Base-by-base conservation (phyloP, 2,797 vertebrate species). In the Pangasius mekongensis region DNA sequence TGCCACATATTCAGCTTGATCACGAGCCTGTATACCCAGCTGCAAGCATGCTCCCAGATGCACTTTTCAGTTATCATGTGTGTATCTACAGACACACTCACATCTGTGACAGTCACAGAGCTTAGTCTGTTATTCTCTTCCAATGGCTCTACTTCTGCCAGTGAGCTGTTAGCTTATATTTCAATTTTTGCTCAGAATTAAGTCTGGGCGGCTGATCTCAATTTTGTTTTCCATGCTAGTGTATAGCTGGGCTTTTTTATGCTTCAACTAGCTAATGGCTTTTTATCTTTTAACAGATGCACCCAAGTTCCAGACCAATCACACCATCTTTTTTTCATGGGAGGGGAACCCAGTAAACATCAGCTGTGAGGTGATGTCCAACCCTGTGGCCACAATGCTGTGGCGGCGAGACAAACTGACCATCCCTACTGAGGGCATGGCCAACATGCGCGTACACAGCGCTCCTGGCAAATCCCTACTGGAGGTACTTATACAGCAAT, bases 271-370 rank as follows among this genome's bases (percentile, higher is more conserved):
- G 56, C 66, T 58, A 82, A 82, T 69, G 47, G 52, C 39, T 83
- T 82, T 67, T 83, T 56, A 11, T 88, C 66, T 64, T 73, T 91
- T 92, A 88, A 36, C 94, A 99, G 98, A 99, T 95, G 97, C 98
- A 89, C 98, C 98, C 36, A 98, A 97, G 89, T 99, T 99, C 92
- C 93, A 97, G 92, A 98, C 96, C 95, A 99, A 99, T 94, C 97
- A 98, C 94, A 98, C 98, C 52, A 96, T 97, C 90, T 98, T 95
- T 92, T 99, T 98, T 92, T 99, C 98, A 2, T 99, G 98, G 98
- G 98, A 99, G 95, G 98, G 98, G 60, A 99, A 99, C 94, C 97
- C 98, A 0, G 98, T 99, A 90, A 99, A 99, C 94, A 98, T 99
- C 89, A 99, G 97, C 94, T 99, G 98, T 85, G 97, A 99, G 81